A percentile compares a stretch with the other conserved stretches of the same genome.
phyloP scores from a whole-genome alignment of 2,113 vertebrate genomes.

The Microtus ochrogaster region DNA sequence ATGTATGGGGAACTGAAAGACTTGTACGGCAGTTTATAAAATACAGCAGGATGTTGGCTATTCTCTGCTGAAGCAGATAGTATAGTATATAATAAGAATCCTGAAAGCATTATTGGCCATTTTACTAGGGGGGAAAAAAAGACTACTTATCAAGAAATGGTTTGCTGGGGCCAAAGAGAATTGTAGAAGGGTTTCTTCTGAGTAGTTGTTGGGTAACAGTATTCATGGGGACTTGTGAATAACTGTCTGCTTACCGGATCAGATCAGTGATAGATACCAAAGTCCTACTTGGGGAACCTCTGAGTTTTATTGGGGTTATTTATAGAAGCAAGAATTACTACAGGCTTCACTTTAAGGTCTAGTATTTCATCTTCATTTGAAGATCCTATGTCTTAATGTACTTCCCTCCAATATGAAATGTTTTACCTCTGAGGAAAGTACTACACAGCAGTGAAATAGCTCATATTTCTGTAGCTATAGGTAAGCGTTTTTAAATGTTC shows the following conservation, averaged over 20 bases:
- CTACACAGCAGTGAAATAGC: neutral
- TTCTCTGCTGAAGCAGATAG: neutral
- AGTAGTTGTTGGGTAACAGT: neutral
- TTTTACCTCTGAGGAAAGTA: neutral
- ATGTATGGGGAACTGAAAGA: neutral
- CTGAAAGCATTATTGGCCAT: neutral
- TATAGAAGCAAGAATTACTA: too few relatives aligned
- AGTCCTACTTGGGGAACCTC: too few relatives aligned
- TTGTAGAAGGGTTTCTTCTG: conserved; percentile 1
- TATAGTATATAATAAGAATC: neutral
- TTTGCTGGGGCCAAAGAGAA: neutral
- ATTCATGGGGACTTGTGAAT: neutral
- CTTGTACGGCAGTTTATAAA: neutral
- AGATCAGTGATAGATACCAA: neutral
- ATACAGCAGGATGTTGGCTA: neutral
- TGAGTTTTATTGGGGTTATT: neutral
- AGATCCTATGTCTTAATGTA: neutral
- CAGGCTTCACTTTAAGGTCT: neutral
- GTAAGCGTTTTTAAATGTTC: neutral
- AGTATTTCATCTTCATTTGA: neutral
- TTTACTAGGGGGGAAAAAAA: neutral
- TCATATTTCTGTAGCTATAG: neutral
- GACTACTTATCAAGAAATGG: neutral
- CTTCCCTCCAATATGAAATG: neutral
- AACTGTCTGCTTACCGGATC: neutral